Percentiles rank a stretch among this genome's conserved stretches.
These are phyloP conservation scores for Euwallacea similis DNA, from an alignment of 1,140 invertebrate species.

Conservation along the genomic window DNA sequence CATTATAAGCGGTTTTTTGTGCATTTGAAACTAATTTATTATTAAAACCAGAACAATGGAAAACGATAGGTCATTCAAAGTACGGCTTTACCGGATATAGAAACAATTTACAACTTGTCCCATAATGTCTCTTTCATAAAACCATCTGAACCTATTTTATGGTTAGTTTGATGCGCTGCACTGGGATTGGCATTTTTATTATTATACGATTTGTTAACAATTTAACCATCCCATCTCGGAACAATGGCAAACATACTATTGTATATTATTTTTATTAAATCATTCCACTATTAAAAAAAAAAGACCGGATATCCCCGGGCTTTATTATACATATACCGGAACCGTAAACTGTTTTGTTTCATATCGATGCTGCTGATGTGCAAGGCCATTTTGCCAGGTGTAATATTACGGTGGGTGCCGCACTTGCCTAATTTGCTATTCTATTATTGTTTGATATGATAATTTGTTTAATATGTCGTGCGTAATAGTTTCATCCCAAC, in stretches of 20 bases:
- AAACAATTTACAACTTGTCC: conserved; percentile 1
- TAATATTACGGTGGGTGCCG: conserved; percentile 31
- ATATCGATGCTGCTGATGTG: conserved; percentile 36
- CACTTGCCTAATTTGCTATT: conserved; percentile 29
- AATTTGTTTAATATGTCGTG: conserved; percentile 35
- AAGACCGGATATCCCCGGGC: conserved; percentile 39
- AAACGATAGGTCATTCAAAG: too few species aligned
- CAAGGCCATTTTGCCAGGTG: conserved; percentile 39
- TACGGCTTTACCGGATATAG: too few species aligned
- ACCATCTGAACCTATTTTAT: conserved; percentile 19
- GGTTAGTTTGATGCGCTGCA: conserved; percentile 14
- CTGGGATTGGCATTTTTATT: conserved; percentile 29
- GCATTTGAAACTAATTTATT: too few species aligned
- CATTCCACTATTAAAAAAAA: conserved; percentile 39
- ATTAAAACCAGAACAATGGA: too few species aligned
- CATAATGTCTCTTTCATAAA: conserved; percentile 14
- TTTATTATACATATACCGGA: conserved; percentile 32
- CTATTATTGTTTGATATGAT: conserved; percentile 41
- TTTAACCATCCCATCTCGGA: conserved; percentile 28
- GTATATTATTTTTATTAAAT: conserved; percentile 43
- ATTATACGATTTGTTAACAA: conserved; percentile 32
- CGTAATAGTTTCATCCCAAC: conserved; percentile 35
- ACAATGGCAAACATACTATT: conserved; percentile 32
- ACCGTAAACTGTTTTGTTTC: conserved; percentile 41
- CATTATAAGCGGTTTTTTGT: not conserved